Conservation (phyloP, 2,888 invertebrate genomes). For the Sinhomidia bicolor region DNA sequence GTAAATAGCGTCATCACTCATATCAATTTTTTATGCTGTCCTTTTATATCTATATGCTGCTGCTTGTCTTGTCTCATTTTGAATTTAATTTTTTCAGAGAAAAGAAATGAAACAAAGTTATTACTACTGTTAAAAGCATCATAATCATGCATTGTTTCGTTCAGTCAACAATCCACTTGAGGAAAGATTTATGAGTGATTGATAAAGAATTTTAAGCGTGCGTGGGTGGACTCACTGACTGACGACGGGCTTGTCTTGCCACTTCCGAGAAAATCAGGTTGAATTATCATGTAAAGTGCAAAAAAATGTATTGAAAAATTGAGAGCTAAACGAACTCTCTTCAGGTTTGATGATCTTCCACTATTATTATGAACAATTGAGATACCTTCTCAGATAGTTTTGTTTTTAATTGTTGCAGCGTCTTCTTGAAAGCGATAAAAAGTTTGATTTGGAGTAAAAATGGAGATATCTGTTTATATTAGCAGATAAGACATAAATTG, state of each 20-base stretch:
- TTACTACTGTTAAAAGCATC: neutral
- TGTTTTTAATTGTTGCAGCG: conserved; percentile 12
- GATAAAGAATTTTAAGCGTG: conserved; percentile 10
- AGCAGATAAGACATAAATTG: neutral
- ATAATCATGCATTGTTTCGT: conserved; percentile 2
- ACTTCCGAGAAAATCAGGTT: conserved; percentile 60
- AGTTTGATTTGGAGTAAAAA: neutral
- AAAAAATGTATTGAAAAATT: neutral
- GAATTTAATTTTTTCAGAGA: neutral
- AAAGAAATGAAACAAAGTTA: conserved; percentile 10
- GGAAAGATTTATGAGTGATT: conserved; percentile 26
- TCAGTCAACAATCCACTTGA: conserved; percentile 3
- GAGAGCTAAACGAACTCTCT: neutral
- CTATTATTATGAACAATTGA: conserved; percentile 8
- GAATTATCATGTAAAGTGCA: neutral
- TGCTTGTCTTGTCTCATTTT: conserved; percentile 24
- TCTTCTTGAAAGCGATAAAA: neutral
- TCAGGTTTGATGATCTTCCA: neutral
- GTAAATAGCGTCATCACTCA: conserved; percentile 55
- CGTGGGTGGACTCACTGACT: neutral
- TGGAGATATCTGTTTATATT: neutral
- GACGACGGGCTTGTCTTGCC: conserved; percentile 7
- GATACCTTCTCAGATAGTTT: conserved; percentile 17
- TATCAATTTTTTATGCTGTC: conserved; percentile 9
- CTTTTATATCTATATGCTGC: neutral